Percentiles rank a stretch among this genome's conserved stretches.
Conservation (phyloP, 1,140 invertebrate species). For the Chironomus tepperi region DNA sequence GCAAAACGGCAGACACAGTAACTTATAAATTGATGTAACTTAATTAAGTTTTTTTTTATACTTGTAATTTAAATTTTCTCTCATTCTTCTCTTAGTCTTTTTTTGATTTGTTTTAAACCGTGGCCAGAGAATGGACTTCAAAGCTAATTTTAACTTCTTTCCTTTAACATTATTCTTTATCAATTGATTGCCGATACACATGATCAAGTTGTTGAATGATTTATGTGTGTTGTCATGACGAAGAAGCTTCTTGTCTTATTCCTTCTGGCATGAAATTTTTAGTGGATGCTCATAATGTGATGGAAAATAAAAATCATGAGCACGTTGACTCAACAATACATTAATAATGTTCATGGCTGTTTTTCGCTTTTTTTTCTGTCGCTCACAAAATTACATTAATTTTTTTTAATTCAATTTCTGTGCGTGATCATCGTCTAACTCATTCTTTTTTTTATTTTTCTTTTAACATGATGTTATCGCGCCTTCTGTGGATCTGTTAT, state of each 20-base stretch:
- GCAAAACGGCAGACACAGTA: not conserved
- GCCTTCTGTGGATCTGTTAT: not conserved
- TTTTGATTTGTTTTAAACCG: slow-evolving; percentile 5
- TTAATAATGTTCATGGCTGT: too few relatives aligned
- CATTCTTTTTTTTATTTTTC: not conserved
- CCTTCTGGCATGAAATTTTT: too few relatives aligned
- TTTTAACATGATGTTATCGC: not conserved
- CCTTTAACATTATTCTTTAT: not conserved
- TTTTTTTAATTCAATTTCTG: slow-evolving; percentile 5
- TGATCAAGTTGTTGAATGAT: not conserved
- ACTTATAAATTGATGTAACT: slow-evolving; percentile 11
- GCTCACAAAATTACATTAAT: not conserved
- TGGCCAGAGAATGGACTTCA: not conserved
- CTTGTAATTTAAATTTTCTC: not conserved
- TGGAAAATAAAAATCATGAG: too few relatives aligned
- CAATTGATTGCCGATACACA: not conserved
- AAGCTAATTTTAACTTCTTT: not conserved
- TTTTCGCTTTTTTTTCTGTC: not conserved
- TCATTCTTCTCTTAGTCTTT: not conserved
- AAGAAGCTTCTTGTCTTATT: not conserved
- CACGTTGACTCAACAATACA: too few relatives aligned
- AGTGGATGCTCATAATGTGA: too few relatives aligned
- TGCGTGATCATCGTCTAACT: slow-evolving; percentile 27
- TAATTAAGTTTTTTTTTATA: slow-evolving; percentile 1
- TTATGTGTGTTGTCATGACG: not conserved